Evolutionary conservation across 2,113 vertebrate genomes (phyloP).

Genomic region (Daboia siamensis): DNA sequence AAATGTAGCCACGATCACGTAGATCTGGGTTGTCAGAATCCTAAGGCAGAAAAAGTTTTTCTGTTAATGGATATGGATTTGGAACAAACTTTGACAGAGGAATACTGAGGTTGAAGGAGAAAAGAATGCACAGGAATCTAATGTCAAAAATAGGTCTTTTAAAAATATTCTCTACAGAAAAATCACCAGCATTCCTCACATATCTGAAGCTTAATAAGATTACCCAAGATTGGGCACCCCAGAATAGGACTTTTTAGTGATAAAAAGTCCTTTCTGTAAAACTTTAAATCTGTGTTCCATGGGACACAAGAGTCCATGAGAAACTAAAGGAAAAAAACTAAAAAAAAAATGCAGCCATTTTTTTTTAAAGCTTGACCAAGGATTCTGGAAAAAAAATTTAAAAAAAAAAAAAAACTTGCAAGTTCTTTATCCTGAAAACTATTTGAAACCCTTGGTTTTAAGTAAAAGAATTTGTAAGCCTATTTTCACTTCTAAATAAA

Average conservation of each 20-base stretch:
- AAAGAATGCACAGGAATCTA: not conserved
- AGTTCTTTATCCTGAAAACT: not conserved
- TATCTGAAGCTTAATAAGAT: not conserved
- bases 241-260: not conserved
- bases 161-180: not conserved
- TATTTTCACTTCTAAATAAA: not conserved
- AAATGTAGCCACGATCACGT: conserved; percentile 97
- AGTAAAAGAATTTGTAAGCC: not conserved
- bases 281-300: not conserved
- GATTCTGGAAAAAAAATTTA: not conserved
- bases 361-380: not conserved
- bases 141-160: not conserved
- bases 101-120: not conserved
- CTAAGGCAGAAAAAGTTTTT: conserved; percentile 58
- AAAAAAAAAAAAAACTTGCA: too few relatives aligned
- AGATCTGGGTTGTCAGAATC: conserved; percentile 98
- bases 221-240: not conserved
- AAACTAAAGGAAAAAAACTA: not conserved
- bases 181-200: not conserved
- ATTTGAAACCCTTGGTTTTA: not conserved
- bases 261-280: not conserved
- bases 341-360: not conserved
- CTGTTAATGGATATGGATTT: not conserved
- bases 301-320: not conserved
- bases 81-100: not conserved